Conservation (phyloP, 2,797 vertebrate genomes). For the Typhlichthys eigenmanni region DNA sequence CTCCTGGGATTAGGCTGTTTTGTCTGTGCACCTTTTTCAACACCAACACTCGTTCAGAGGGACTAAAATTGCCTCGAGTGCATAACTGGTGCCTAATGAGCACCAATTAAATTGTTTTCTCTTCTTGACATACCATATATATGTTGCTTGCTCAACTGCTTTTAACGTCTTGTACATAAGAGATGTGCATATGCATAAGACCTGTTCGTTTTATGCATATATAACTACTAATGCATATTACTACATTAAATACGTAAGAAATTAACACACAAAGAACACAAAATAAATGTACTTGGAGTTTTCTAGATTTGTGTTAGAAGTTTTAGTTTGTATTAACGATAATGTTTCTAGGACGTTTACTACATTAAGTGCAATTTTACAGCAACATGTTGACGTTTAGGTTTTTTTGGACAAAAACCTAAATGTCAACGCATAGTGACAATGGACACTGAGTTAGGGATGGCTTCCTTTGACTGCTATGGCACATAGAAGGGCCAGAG, state of each 20-base stretch:
- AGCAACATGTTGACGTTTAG: not conserved
- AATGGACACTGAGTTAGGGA: slow-evolving; percentile 22
- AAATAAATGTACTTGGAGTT: no score
- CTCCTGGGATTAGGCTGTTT: slow-evolving; percentile 64
- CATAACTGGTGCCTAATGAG: slow-evolving; percentile 63
- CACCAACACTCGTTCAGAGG: slow-evolving; percentile 53
- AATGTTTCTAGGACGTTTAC: not conserved
- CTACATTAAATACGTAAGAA: no score
- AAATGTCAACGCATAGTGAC: not conserved
- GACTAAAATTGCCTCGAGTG: slow-evolving; percentile 65
- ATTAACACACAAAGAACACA: no score
- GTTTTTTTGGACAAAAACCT: no score
- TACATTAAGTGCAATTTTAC: slow-evolving; percentile 18
- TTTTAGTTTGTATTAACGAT: no score
- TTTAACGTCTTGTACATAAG: slow-evolving; percentile 25
- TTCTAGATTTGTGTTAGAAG: no score
- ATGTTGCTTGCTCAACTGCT: slow-evolving; percentile 26
- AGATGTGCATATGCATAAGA: not conserved
- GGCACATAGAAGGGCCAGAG: no score
- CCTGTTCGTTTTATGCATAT: no score
- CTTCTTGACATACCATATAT: slow-evolving; percentile 32
- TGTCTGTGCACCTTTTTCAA: slow-evolving; percentile 52
- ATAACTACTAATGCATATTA: no score
- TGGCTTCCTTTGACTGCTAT: slow-evolving; percentile 48
- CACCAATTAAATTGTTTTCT: slow-evolving; percentile 64